A percentile compares a stretch with the other conserved stretches of the same genome.
Evolutionary conservation across 2,888 invertebrate genomes (phyloP).

Genomic region (Macaria liturata): DNA sequence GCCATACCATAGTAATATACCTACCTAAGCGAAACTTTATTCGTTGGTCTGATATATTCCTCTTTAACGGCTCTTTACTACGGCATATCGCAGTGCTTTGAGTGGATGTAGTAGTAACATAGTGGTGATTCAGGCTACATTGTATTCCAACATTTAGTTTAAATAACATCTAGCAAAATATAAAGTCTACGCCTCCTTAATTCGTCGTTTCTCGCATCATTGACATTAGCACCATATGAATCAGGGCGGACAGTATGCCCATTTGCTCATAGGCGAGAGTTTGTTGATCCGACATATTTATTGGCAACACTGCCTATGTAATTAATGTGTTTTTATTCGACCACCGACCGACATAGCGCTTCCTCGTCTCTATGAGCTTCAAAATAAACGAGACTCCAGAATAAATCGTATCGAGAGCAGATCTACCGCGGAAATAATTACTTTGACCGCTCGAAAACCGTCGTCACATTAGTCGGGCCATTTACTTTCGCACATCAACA

Average conservation of each 20-base stretch:
- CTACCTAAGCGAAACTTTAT: too few species aligned
- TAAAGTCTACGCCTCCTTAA: too few species aligned
- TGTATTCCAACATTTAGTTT: too few species aligned
- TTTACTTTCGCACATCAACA: constrained; percentile 31
- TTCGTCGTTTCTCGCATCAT: constrained; percentile 1
- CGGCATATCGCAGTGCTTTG: too few species aligned
- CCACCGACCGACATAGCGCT: constrained; percentile 20
- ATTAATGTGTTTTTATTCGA: constrained; percentile 27
- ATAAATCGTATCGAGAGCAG: constrained; percentile 23
- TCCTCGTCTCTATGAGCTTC: constrained; percentile 28
- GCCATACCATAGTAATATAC: too few species aligned
- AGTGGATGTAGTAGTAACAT: too few species aligned
- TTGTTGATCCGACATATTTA: constrained; percentile 25
- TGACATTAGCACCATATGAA: constrained; percentile 6
- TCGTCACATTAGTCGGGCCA: constrained; percentile 29
- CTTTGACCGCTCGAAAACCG: constrained; percentile 29
- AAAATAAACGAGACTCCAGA: constrained; percentile 28
- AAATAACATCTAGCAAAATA: too few species aligned
- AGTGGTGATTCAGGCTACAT: too few species aligned
- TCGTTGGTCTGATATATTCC: too few species aligned
- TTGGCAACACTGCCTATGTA: constrained; percentile 10
- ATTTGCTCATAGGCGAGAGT: constrained; percentile 13
- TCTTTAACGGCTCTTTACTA: too few species aligned
- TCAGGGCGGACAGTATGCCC: constrained; percentile 2
- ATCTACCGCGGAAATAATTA: constrained; percentile 35